Evolutionary conservation across 2,888 invertebrate species (phyloP).

Genomic region (Philaethria dido): DNA sequence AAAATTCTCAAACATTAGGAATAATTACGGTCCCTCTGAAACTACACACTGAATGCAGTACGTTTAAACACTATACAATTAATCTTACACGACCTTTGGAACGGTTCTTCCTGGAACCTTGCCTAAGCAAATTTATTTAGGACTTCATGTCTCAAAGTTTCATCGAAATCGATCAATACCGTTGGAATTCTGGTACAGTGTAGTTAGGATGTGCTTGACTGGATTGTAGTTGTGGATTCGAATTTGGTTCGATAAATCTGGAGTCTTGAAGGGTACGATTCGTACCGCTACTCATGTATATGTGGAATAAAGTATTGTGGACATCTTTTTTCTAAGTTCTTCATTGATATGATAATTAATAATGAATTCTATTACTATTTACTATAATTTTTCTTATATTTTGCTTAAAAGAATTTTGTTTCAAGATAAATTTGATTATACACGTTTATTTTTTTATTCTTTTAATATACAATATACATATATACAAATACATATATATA

Average conservation of each 20-base stretch:
- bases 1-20: background rate
- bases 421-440: no score
- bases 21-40: background rate
- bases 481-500: no score
- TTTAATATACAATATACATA: no score
- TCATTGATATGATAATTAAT: no score
- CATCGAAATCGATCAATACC: background rate
- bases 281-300: background rate
- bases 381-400: no score
- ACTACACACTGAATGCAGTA: background rate
- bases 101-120: background rate
- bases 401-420: no score
- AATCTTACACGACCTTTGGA: background rate
- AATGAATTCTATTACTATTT: no score
- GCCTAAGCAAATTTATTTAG: conserved; percentile 11
- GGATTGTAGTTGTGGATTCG: background rate
- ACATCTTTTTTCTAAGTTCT: no score
- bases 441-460: no score
- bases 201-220: background rate
- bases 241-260: background rate
- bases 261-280: background rate
- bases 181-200: background rate
- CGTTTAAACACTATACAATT: background rate
- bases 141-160: background rate
- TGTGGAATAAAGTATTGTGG: no score